A percentile compares a stretch with the other conserved stretches of the same genome.
These are phyloP conservation scores for Anthoscopus minutus DNA, from an alignment of 2,113 vertebrate species.

Conservation along the genomic window DNA sequence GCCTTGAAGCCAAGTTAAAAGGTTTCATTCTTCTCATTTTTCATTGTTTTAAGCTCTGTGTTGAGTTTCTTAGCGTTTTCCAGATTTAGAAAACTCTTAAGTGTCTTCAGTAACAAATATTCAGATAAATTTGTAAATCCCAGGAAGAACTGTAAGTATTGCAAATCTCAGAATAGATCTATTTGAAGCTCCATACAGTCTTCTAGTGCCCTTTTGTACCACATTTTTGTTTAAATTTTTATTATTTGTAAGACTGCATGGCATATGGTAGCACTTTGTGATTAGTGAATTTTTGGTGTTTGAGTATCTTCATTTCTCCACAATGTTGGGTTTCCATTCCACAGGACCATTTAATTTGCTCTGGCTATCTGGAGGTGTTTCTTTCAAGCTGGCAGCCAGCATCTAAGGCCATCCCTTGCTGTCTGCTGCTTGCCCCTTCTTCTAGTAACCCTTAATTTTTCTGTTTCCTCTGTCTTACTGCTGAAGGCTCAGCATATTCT, in stretches of 20 bases:
- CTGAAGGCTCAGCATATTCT: background rate
- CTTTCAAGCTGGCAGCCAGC: background rate
- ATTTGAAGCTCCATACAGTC: background rate
- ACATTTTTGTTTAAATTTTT: background rate
- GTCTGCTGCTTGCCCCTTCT: background rate
- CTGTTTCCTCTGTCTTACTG: background rate
- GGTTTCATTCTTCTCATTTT: background rate
- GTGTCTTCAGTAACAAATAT: background rate
- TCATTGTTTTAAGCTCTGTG: background rate
- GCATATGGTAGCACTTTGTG: background rate
- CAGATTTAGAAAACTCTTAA: background rate
- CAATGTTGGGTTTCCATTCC: background rate
- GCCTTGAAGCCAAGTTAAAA: background rate
- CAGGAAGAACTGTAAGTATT: background rate
- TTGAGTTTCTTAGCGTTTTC: background rate
- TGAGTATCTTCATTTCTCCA: background rate
- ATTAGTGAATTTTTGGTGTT: background rate
- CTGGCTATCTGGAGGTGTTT: background rate
- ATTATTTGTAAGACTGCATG: background rate
- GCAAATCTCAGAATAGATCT: background rate
- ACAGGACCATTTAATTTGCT: background rate
- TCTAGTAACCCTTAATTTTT: background rate
- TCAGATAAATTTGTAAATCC: background rate
- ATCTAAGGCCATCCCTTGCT: background rate
- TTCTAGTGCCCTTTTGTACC: background rate